phyloP scores from a whole-genome alignment of 2,888 invertebrate genomes.

The Eueremaeus valkanovi region DNA sequence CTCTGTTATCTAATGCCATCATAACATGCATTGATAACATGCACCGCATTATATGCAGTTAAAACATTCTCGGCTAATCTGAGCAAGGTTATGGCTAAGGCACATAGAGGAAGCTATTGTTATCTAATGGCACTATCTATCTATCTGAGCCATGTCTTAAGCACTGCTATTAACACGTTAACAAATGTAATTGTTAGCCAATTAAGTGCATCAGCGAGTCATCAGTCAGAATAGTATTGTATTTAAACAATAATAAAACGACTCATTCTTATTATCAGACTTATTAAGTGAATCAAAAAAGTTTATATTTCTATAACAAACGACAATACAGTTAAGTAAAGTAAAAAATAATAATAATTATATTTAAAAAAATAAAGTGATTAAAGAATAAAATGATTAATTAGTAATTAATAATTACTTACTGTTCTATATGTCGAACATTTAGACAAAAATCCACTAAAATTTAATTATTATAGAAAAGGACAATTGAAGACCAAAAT shows the following conservation, averaged over 20 bases:
- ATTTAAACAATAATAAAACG: neutral
- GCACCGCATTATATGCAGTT: too few relatives aligned
- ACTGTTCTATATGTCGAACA: neutral
- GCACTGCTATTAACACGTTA: slow-evolving; percentile 11
- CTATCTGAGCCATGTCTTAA: neutral
- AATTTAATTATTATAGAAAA: neutral
- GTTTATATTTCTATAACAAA: neutral
- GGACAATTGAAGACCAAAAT: neutral
- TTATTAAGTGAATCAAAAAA: neutral
- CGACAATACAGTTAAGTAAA: too few relatives aligned
- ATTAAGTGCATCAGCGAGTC: slow-evolving; percentile 9
- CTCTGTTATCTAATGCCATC: neutral
- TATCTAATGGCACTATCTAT: neutral
- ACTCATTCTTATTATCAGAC: neutral
- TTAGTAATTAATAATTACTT: neutral
- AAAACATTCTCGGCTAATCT: neutral
- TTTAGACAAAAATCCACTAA: neutral
- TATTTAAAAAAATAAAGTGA: too few relatives aligned
- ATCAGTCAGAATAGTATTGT: neutral
- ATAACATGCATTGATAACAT: neutral
- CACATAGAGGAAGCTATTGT: slow-evolving; percentile 13
- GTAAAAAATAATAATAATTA: too few relatives aligned
- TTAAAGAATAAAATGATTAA: neutral
- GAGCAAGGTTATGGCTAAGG: too few relatives aligned
- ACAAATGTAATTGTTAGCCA: slow-evolving; percentile 8